These are phyloP conservation scores for Latrodectus hesperus DNA, from an alignment of 2,888 invertebrate genomes.

Conservation along the genomic window DNA sequence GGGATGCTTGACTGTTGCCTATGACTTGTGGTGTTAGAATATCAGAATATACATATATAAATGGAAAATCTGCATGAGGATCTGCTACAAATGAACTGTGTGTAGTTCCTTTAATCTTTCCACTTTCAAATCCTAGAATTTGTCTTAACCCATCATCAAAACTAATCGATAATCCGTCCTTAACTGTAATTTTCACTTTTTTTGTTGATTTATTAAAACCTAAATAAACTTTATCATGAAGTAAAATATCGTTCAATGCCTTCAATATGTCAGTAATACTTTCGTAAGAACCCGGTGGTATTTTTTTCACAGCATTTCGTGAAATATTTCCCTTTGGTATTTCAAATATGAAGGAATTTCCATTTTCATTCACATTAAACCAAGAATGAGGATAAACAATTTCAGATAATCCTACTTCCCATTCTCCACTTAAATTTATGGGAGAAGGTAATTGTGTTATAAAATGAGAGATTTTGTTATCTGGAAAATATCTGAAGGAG, in stretches of 20 bases:
- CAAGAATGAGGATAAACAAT: conserved; percentile 69
- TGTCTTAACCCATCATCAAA: neutral
- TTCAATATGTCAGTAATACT: too few species aligned
- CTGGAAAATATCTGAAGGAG: conserved; percentile 71
- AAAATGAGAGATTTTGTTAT: conserved; percentile 72
- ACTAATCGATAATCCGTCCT: neutral
- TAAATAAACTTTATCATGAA: too few species aligned
- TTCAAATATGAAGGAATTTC: neutral
- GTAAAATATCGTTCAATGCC: too few species aligned
- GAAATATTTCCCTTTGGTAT: too few species aligned
- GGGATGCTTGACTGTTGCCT: conserved; percentile 48
- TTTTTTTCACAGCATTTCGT: too few species aligned
- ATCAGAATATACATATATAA: conserved; percentile 71
- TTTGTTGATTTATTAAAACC: neutral
- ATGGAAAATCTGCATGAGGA: neutral
- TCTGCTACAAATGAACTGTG: conserved; percentile 10
- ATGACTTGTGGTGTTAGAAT: conserved; percentile 69
- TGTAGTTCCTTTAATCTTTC: neutral
- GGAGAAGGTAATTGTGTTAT: conserved; percentile 71
- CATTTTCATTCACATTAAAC: conserved; percentile 22
- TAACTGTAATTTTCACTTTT: neutral
- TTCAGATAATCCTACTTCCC: conserved; percentile 71
- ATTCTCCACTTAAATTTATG: conserved; percentile 70
- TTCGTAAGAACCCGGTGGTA: too few species aligned
- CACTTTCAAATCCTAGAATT: neutral